Evolutionary conservation across 2,888 invertebrate genomes (phyloP), one percentile per base, ranked within the genome.

Genomic region (Zonitis immaculata): DNA sequence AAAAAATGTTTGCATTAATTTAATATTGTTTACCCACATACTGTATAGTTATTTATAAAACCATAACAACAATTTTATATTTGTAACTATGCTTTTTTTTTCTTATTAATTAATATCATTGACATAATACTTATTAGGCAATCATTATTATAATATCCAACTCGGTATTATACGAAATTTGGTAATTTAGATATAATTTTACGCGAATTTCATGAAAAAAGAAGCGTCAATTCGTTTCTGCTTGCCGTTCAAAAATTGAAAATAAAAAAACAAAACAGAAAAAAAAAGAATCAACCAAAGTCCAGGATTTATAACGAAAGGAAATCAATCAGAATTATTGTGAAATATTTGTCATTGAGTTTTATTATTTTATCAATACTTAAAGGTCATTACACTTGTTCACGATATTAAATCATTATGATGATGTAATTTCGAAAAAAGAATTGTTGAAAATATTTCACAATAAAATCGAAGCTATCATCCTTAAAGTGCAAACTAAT

Each of bases 331-430:
- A n/a, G 28, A 25, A 18, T 28, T 45, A 26, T 45, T 45, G 27
- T 45, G 45, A 45, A 45, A 49, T 49, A 54, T 22, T 20, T 47
- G 43, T 48, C 27, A 49, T 54, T 54, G 46, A 43, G 50, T 25
- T 50, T 54, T 51, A 44, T 51, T 54, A 42, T 47, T 44, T 54
- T 54, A 54, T 54, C 54, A 54, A 48, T 44, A 51, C 44, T 54
- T 47, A 50, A 50, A 54, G 54, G 54, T 54, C 54, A 47, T 54
- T 54, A 54, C 51, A 48, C 54, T 54, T 42, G 47, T 44, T 27
- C 44, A 44, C 48, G 43, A 50, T 47, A 42, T 51, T 51, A 43
- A 51, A 47, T 54, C 43, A 50, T 50, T 54, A 52, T 47, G 54
- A 47, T 54, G 54, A 54, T 54, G 54, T 54, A 54, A 54, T 30